Percentiles rank a stretch among this genome's conserved stretches.
Evolutionary conservation across 1,140 invertebrate genomes (phyloP).

Genomic region (Drosophila gunungcola): DNA sequence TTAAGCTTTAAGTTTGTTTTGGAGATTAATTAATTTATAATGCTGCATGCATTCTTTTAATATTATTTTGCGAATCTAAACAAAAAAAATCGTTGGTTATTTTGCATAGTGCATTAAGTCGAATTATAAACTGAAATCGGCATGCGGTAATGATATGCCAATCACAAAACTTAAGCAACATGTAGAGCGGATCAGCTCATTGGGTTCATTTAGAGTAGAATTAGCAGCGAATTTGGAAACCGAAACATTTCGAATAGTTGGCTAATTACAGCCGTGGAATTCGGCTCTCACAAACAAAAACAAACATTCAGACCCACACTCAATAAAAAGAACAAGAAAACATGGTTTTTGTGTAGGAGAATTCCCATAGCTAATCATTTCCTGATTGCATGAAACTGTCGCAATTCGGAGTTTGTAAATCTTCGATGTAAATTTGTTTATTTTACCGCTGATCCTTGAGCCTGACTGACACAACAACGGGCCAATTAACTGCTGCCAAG

Average conservation of each 20-base stretch:
- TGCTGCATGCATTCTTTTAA: too few species aligned
- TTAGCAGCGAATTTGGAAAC: constrained; percentile 63
- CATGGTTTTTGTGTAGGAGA: neutral
- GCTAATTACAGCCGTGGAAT: constrained; percentile 64
- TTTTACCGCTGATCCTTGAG: constrained; percentile 47
- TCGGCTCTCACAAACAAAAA: constrained; percentile 3
- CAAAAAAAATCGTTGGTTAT: too few species aligned
- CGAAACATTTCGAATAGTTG: constrained; percentile 55
- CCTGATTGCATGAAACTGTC: constrained; percentile 74
- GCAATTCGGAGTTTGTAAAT: constrained; percentile 40
- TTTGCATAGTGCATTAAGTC: constrained; percentile 22
- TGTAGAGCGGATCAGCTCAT: constrained; percentile 60
- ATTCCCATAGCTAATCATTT: constrained; percentile 56
- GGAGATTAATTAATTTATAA: neutral
- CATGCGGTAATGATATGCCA: constrained; percentile 76
- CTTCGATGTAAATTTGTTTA: constrained; percentile 68
- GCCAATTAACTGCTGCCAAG: constrained; percentile 75
- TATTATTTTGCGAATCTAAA: neutral
- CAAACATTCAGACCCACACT: neutral
- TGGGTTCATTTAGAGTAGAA: constrained; percentile 73
- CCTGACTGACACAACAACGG: constrained; percentile 61
- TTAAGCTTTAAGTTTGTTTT: too few species aligned
- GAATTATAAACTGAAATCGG: constrained; percentile 18
- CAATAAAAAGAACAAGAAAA: neutral
- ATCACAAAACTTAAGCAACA: constrained; percentile 69